phyloP scores from a whole-genome alignment of 2,888 invertebrate species.

The Pharmacophagus antenor region DNA sequence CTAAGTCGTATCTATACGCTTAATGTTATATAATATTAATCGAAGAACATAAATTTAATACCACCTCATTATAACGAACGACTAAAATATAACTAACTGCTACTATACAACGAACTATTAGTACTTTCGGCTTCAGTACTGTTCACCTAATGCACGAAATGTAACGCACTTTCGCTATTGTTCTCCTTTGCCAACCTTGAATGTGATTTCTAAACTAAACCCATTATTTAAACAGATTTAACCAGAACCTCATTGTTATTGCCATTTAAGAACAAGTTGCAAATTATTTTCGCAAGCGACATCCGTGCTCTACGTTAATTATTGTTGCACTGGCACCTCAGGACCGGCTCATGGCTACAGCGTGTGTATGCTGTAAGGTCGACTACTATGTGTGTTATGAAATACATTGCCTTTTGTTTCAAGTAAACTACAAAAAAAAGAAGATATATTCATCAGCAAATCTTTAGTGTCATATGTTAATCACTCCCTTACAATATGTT shows the following conservation, averaged over 20 bases:
- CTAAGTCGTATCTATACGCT: too few species aligned
- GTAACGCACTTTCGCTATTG: conserved; percentile 4
- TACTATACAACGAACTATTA: too few species aligned
- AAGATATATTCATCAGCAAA: not conserved
- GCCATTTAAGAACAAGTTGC: conserved; percentile 22
- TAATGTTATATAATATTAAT: too few species aligned
- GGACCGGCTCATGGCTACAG: not conserved
- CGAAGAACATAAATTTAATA: too few species aligned
- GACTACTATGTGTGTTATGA: too few species aligned
- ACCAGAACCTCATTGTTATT: conserved; percentile 28
- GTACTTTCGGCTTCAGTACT: not conserved
- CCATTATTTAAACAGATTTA: conserved; percentile 17
- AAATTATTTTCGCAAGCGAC: conserved; percentile 25
- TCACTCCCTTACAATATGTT: too few species aligned
- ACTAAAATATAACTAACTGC: too few species aligned
- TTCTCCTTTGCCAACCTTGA: conserved; percentile 15
- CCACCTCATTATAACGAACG: too few species aligned
- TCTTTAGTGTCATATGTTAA: too few species aligned
- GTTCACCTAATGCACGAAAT: not conserved
- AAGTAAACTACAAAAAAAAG: not conserved
- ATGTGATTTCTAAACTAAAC: conserved; percentile 17
- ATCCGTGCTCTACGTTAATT: conserved; percentile 15
- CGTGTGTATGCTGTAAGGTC: too few species aligned
- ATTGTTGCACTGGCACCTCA: conserved; percentile 1
- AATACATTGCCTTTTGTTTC: not conserved